Conservation (phyloP, 2,113 vertebrate species). For the Regulus satrapa region DNA sequence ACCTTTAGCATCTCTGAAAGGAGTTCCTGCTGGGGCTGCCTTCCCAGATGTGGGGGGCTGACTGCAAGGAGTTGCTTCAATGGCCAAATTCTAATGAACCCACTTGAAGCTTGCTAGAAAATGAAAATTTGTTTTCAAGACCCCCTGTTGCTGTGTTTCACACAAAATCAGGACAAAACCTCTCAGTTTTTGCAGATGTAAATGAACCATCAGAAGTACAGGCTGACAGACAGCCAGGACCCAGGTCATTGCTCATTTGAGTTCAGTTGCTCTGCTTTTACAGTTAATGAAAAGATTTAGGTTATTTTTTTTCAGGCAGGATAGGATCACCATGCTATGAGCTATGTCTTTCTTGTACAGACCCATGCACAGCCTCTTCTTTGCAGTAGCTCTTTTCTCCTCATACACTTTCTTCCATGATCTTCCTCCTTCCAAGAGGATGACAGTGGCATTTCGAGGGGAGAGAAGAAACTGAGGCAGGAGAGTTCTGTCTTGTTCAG, state of each 20-base stretch:
- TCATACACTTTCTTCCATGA: neutral
- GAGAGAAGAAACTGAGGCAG: neutral
- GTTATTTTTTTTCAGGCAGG: neutral
- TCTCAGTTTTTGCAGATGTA: neutral
- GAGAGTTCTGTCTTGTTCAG: neutral
- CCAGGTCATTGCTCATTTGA: fast-evolving
- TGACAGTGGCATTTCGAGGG: fast-evolving
- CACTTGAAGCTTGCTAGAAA: neutral
- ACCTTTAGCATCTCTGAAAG: neutral
- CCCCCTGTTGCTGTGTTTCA: neutral
- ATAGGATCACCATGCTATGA: neutral
- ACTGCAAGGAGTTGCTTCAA: neutral
- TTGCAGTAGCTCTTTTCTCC: neutral
- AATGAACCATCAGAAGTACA: neutral
- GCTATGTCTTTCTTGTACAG: neutral
- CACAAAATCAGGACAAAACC: neutral
- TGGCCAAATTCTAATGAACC: neutral
- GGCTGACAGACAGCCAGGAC: neutral
- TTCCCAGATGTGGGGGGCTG: neutral
- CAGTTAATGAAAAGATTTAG: neutral
- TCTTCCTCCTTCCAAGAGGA: neutral
- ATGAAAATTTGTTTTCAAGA: neutral
- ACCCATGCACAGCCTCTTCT: neutral
- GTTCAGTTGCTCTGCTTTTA: neutral
- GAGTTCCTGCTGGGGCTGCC: neutral